Evolutionary conservation across 2,888 invertebrate genomes (phyloP), one percentile per base, ranked within the genome.

Genomic region (Pterostichus madidus): DNA sequence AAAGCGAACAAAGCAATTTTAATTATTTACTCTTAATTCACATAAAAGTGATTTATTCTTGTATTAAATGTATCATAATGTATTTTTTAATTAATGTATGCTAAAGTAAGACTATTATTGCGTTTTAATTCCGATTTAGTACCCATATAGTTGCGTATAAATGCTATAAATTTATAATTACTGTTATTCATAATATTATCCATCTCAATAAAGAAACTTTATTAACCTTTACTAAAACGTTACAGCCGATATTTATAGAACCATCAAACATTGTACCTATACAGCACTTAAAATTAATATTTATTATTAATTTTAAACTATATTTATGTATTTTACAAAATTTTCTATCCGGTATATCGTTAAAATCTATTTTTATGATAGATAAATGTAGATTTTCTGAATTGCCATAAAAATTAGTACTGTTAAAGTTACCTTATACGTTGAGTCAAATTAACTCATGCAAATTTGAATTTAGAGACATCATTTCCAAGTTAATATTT

Each of bases 81-180:
- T 64, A 64, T 64, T 64, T 71, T 68, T 71, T 71, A 17, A 71
- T 71, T 71, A 71, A 71, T 71, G 17, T 15, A 71, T 71, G 39
- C 68, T 39, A 71, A 71, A 71, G 17, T 44, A 44, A 71, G 68
- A 71, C 68, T 44, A 71, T 71, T 39, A 71, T 71, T 71, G 15
- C 68, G 39, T 46, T 71, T 11, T 71, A 71, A 71, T 39, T 44
- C 68, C 68, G 68, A 71, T 71, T 71, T 71, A 71, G 46, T 39
- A 71, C 39, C 44, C 68, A 13, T 71, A 17, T 71, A 17, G 13
- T 10, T 15, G 39, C 44, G 5, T 71, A 17, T 71, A 17, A 6
- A 2, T 11, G 46, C 68, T 2, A 44, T 71, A 44, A 71, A 71
- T 44, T 71, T 44, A 44, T 71, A 71, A 71, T 71, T 71, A 46